These are phyloP conservation scores for Helicoverpa assulta DNA, from an alignment of 2,888 invertebrate genomes.

Conservation along the genomic window DNA sequence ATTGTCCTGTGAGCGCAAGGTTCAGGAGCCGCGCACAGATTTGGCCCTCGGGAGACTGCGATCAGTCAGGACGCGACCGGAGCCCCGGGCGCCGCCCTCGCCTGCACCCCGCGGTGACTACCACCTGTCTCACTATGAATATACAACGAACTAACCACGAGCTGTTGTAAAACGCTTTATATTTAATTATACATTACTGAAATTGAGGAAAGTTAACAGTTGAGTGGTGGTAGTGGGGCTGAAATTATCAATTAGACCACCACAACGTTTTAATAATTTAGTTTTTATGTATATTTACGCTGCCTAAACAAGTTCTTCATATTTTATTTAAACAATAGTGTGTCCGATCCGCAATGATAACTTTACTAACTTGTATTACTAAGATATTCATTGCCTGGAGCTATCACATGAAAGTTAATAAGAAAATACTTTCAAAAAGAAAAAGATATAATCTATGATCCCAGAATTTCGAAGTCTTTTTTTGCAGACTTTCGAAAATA, in stretches of 20 bases:
- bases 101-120: slow-evolving; percentile 17
- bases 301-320: no score
- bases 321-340: no score
- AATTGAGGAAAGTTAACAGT: neutral
- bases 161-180: neutral
- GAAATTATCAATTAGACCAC: neutral
- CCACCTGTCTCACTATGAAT: slow-evolving; percentile 10
- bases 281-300: no score
- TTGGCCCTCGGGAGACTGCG: slow-evolving; percentile 44
- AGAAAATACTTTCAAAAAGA: slow-evolving; percentile 4
- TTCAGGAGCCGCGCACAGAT: slow-evolving; percentile 41
- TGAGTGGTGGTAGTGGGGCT: neutral
- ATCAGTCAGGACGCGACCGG: slow-evolving; percentile 53
- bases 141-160: slow-evolving; percentile 6
- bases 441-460: slow-evolving; percentile 3
- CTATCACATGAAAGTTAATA: neutral
- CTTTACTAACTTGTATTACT: neutral
- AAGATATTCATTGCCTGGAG: neutral
- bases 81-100: slow-evolving; percentile 28
- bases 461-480: neutral
- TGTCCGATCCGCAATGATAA: no score
- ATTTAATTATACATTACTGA: neutral
- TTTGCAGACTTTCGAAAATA: slow-evolving; percentile 27
- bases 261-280: neutral
- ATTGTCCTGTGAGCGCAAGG: slow-evolving; percentile 2